phyloP scores from a whole-genome alignment of 2,113 vertebrate species.

The Balaeniceps rex region DNA sequence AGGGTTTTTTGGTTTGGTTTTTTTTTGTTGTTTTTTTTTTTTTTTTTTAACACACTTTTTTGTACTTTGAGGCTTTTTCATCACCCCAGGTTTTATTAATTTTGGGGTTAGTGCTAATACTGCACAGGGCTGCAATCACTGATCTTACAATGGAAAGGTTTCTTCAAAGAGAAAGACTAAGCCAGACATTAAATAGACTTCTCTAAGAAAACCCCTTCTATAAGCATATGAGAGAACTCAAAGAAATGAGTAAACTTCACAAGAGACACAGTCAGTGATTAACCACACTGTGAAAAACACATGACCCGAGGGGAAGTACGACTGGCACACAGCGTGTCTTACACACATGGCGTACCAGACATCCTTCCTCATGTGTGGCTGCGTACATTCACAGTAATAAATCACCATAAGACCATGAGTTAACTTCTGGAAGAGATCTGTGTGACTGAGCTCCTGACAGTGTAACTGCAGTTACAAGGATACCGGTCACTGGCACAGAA shows the following conservation, averaged over 20 bases:
- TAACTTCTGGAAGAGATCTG: not conserved
- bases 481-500: not conserved
- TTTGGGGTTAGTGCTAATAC: not conserved
- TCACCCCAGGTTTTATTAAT: not conserved
- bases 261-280: slow-evolving; percentile 7
- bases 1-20: too few species aligned
- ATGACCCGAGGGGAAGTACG: slow-evolving; percentile 25
- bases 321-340: not conserved
- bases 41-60: too few species aligned
- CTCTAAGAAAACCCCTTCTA: not conserved
- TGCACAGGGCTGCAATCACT: not conserved
- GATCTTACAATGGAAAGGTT: not conserved
- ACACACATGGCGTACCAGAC: not conserved
- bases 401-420: not conserved
- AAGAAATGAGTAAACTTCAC: slow-evolving; percentile 17
- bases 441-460: not conserved
- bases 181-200: not conserved
- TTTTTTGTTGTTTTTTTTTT: too few species aligned
- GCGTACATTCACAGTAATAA: not conserved
- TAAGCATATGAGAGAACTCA: not conserved
- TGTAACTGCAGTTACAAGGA: not conserved
- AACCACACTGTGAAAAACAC: slow-evolving; percentile 15
- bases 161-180: not conserved
- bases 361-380: not conserved
- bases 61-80: not conserved